Evolutionary conservation across 37 sponge, comb jelly and placozoan species (phyloP).

Genomic region (Theonella swinhoei): DNA sequence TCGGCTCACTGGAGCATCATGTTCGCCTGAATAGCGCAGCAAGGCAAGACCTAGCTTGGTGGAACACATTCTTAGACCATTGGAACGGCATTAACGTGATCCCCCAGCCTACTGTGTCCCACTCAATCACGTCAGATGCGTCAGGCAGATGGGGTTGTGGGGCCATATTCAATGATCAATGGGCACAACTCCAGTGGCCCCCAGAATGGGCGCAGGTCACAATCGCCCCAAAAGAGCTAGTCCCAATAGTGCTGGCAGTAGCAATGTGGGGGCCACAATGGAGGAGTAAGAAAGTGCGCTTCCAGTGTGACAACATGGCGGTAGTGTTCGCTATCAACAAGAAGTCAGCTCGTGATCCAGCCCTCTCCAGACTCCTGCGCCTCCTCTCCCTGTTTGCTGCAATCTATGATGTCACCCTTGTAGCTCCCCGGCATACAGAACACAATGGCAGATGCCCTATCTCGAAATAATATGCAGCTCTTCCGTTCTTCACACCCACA

Average conservation of each 20-base stretch:
- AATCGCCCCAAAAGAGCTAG: slow-evolving; percentile 24
- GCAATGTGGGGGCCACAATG: slow-evolving; percentile 12
- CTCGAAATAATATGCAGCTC: neutral
- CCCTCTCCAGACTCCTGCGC: neutral
- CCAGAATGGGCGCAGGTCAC: neutral
- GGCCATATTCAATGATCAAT: slow-evolving; percentile 5
- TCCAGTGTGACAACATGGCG: neutral
- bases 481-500: neutral
- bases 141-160: slow-evolving; percentile 51
- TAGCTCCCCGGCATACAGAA: neutral
- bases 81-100: slow-evolving; percentile 28
- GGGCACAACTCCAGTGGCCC: slow-evolving; percentile 42
- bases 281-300: neutral
- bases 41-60: slow-evolving; percentile 38
- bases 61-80: neutral
- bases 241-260: slow-evolving; percentile 14
- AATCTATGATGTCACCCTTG: neutral
- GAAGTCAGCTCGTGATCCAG: neutral
- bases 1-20: slow-evolving; percentile 18
- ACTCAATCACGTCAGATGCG: slow-evolving; percentile 17
- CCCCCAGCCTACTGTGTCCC: no score
- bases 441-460: neutral
- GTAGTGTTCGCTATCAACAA: neutral
- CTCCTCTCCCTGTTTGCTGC: neutral
- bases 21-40: slow-evolving; percentile 36